Evolutionary conservation across 30 jellyfish, hydroid and myxozoan genomes (phyloP), one percentile per base, ranked within the genome.

Genomic region (Aurelia aurita complex sp. Pacific): DNA sequence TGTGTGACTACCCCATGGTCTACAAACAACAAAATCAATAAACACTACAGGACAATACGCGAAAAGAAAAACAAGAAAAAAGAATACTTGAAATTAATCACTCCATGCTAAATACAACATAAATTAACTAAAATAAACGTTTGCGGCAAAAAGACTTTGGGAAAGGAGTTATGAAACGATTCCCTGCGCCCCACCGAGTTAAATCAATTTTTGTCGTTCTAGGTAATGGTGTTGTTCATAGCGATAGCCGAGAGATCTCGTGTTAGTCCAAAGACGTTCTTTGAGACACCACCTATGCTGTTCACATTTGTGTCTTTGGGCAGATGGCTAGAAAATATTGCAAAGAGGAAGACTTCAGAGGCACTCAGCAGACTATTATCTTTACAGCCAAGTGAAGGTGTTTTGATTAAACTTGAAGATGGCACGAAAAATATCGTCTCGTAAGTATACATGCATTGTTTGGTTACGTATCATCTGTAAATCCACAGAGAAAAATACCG

Each of bases 261-360:
- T 46, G 90, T 40, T 19, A 89, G 99, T 75, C 97, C 99, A 32
- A 90, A 81, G 87, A 89, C 97, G 54, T 95, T 95, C 75, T 95
- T 89, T 85, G 99, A 95, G 59, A 88, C 99, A 15, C 99, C 99
- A 52, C 99, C 97, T 16, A 95, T 95, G 99, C 95, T 95, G 64
- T 87, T 89, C 34, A 89, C 96, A 13, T 89, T 95, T 73, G 91
- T 95, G 8, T 86, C 98, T 14, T 76, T 95, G 71, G 99, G 99
- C 51, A 42, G 98, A 70, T 95, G 97, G 97, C 77, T 95, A 67
- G 99, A 95, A 76, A 63, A 85, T 69, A 69, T 89, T 62, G 99
- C 99, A 1, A 89, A 94, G 83, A 80, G 97, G n/a, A 89, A 89
- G 65, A 89, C 99, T 52, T 85, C 97, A 1, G 99, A 94, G 66